A percentile compares a stretch with the other conserved stretches of the same genome.
Evolutionary conservation across 2,113 vertebrate species (phyloP).

Genomic region (Phoenicopterus ruber): DNA sequence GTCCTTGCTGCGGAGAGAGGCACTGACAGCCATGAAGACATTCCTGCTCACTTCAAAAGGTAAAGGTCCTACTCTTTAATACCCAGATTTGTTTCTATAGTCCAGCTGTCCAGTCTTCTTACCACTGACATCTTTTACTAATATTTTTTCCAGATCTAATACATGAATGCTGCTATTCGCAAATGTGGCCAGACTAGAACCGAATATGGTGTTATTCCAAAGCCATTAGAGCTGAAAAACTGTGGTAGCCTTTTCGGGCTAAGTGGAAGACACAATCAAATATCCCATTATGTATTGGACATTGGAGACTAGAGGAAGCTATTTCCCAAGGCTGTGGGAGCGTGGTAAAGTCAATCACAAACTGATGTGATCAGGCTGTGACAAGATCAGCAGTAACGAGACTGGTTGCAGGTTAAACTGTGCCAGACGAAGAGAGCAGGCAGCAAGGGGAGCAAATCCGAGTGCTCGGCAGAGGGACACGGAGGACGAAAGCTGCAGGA

Average conservation of each 20-base stretch:
- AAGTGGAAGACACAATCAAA: not conserved
- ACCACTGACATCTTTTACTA: not conserved
- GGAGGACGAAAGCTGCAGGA: not conserved
- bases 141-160: not conserved
- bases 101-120: not conserved
- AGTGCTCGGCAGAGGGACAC: not conserved
- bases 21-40: not conserved
- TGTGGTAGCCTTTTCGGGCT: not conserved
- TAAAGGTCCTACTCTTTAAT: not conserved
- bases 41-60: not conserved
- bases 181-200: not conserved
- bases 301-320: not conserved
- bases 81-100: not conserved
- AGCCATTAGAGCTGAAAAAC: not conserved
- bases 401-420: not conserved
- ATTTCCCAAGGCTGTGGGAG: not conserved
- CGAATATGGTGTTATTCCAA: not conserved
- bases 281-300: not conserved
- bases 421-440: not conserved
- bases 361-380: not conserved
- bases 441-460: not conserved
- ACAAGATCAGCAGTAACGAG: accelerated
- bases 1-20: not conserved
- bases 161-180: not conserved
- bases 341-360: not conserved